These are phyloP conservation scores for Brachionus angularis DNA, from an alignment of 1,140 invertebrate species.

Conservation along the genomic window DNA sequence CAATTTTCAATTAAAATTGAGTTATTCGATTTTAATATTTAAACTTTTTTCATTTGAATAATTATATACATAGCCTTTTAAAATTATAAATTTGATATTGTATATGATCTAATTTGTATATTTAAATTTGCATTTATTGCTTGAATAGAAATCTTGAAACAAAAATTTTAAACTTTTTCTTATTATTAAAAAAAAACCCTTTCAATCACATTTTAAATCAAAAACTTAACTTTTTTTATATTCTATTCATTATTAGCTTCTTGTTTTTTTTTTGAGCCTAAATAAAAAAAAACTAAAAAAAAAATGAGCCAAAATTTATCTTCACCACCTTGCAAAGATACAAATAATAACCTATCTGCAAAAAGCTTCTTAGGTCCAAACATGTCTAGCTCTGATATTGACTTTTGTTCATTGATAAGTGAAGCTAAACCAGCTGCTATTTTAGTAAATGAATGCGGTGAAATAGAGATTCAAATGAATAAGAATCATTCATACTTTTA, in stretches of 20 bases:
- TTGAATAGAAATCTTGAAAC: background rate
- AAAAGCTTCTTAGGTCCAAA: conserved; percentile 25
- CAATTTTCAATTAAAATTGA: too few species aligned
- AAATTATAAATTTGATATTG: too few species aligned
- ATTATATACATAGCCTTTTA: too few species aligned
- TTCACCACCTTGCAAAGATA: conserved; percentile 28
- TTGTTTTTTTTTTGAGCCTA: too few species aligned
- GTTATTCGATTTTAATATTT: too few species aligned
- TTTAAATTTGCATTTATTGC: background rate
- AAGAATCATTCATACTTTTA: conserved; percentile 39
- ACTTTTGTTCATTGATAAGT: conserved; percentile 40
- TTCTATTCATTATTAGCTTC: too few species aligned
- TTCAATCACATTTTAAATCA: too few species aligned
- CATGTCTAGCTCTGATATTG: conserved; percentile 19
- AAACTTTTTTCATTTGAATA: too few species aligned
- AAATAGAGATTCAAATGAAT: conserved; percentile 43
- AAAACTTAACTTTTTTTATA: too few species aligned
- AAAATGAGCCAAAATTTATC: conserved; percentile 24
- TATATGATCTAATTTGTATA: too few species aligned
- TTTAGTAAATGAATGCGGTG: conserved; percentile 40
- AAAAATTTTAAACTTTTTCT: background rate
- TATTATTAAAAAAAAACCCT: too few species aligned
- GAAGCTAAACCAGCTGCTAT: conserved; percentile 43
- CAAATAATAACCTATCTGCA: conserved; percentile 25
- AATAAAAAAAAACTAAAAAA: conserved; percentile 14